Conservation (phyloP, 2,113 vertebrate genomes). For the Oxyura jamaicensis region DNA sequence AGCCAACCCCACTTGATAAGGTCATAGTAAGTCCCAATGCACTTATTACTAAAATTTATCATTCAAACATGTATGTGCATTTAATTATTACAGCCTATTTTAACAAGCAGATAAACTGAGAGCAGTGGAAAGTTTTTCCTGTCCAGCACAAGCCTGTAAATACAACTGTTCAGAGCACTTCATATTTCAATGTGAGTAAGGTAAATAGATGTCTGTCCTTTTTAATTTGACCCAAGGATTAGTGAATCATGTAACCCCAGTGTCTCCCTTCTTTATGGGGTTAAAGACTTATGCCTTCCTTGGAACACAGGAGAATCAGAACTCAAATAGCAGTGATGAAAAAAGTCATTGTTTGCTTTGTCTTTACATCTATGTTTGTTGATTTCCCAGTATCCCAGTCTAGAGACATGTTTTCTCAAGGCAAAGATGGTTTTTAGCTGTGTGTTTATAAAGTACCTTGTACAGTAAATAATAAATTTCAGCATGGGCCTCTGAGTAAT, state of each 20-base stretch:
- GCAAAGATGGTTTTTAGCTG: background rate
- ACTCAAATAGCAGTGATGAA: background rate
- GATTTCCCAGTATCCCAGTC: background rate
- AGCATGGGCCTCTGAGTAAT: background rate
- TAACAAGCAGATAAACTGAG: slow-evolving; percentile 47
- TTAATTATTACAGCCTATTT: slow-evolving; percentile 60
- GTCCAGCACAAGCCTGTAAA: background rate
- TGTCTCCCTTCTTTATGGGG: background rate
- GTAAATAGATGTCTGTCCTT: background rate
- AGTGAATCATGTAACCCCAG: background rate
- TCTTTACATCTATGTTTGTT: background rate
- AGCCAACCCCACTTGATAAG: slow-evolving; percentile 67
- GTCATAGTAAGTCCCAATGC: slow-evolving; percentile 53
- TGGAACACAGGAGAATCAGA: background rate
- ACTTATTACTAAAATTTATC: slow-evolving; percentile 61
- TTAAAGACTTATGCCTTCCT: background rate
- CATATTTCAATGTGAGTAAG: background rate
- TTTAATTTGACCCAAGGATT: background rate
- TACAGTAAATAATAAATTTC: background rate
- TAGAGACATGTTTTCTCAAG: background rate
- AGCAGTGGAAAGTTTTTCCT: background rate
- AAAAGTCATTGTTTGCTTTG: background rate
- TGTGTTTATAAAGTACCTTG: background rate
- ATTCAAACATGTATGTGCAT: slow-evolving; percentile 41
- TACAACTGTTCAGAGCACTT: background rate